Conservation (phyloP, 1,140 invertebrate genomes). For the Meloidogyne hapla region DNA sequence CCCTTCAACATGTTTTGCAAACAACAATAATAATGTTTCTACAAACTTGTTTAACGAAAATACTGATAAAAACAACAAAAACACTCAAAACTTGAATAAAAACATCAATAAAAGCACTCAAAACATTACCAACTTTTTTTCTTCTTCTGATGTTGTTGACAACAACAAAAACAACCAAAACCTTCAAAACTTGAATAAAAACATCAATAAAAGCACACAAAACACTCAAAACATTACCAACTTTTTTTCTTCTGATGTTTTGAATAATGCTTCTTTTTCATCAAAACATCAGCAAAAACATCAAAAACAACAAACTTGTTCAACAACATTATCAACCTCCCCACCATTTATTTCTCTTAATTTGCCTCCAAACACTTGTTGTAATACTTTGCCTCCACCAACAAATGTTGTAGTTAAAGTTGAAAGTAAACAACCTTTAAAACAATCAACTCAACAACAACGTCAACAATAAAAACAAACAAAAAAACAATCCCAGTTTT, state of each 20-base stretch:
- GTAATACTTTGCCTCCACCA: constrained; percentile 9
- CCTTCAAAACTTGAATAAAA: not conserved
- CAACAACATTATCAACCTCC: constrained; percentile 6
- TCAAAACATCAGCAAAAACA: not conserved
- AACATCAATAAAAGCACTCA: not conserved
- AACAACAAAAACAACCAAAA: constrained; percentile 14
- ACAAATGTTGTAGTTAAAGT: constrained; percentile 29
- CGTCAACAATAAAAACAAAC: not conserved
- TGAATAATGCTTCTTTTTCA: not conserved
- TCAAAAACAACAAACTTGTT: not conserved
- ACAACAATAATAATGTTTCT: not conserved
- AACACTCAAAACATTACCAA: not conserved
- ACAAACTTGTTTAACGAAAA: not conserved
- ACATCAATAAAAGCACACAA: not conserved
- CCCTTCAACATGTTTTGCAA: not conserved
- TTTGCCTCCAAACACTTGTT: constrained; percentile 15
- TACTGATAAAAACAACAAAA: not conserved
- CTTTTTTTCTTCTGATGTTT: constrained; percentile 2
- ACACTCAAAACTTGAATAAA: not conserved
- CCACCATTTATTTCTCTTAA: constrained; percentile 29
- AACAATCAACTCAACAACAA: not conserved
- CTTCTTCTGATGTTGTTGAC: constrained; percentile 6
- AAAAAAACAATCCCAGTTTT: constrained; percentile 1
- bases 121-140: not conserved
- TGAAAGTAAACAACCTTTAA: constrained; percentile 11